Conservation (phyloP, 2,113 vertebrate genomes). For the Speoplatyrhinus poulsoni region DNA sequence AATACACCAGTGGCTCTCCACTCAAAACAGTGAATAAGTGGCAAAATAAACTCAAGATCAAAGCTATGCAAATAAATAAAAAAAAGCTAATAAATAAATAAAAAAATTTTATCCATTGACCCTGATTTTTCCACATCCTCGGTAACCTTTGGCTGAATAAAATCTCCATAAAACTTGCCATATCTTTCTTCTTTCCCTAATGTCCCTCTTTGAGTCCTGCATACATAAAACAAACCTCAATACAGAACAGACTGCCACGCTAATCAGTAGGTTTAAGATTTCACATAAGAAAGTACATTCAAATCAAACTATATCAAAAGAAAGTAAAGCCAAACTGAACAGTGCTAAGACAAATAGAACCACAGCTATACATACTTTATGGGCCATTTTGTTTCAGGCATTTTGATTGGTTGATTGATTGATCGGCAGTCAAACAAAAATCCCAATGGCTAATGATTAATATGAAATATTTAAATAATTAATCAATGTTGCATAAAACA, state of each 20-base stretch:
- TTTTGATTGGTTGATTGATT: constrained; percentile 61
- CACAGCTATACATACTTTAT: constrained; percentile 62
- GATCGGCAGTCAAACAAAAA: constrained; percentile 28
- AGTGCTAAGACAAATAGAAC: constrained; percentile 62
- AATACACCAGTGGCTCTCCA: constrained; percentile 9
- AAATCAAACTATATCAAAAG: constrained; percentile 39
- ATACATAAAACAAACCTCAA: constrained; percentile 38
- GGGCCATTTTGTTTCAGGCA: constrained; percentile 68
- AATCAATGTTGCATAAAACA: too few relatives aligned
- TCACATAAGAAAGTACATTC: constrained; percentile 33
- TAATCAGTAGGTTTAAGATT: constrained; percentile 62
- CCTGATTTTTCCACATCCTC: neutral
- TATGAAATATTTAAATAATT: neutral
- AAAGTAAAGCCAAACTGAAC: constrained; percentile 47
- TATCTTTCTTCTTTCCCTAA: constrained; percentile 9
- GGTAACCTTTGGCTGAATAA: neutral
- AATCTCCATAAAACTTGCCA: neutral
- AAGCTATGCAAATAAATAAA: constrained; percentile 15
- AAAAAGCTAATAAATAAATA: constrained; percentile 66
- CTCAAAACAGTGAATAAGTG: constrained; percentile 37
- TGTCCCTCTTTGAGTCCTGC: constrained; percentile 29
- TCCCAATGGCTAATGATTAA: constrained; percentile 21
- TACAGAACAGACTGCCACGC: constrained; percentile 41
- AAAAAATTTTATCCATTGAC: constrained; percentile 28
- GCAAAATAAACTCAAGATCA: constrained; percentile 18